These are phyloP conservation scores for Hirudinaria manillensis DNA, from an alignment of 2,888 invertebrate species.

Conservation along the genomic window DNA sequence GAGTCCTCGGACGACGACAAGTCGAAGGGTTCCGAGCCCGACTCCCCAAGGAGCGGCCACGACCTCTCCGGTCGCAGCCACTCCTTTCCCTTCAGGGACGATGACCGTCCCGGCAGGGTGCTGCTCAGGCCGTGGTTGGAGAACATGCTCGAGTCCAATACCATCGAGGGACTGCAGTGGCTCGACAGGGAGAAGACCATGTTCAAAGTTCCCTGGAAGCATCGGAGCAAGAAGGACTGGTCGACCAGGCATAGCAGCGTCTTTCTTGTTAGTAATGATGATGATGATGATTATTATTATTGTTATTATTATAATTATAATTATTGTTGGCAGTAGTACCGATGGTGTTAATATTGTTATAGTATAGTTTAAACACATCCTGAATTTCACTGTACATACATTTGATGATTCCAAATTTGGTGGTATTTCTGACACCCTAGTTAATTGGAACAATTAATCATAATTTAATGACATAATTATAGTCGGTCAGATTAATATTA, in stretches of 20 bases:
- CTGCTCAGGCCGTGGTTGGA: constrained; percentile 49
- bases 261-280: constrained; percentile 29
- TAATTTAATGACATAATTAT: too few species aligned
- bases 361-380: too few species aligned
- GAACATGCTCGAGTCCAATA: constrained; percentile 43
- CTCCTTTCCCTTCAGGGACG: constrained; percentile 4
- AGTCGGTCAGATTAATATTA: too few species aligned
- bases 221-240: constrained; percentile 49
- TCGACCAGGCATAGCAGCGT: constrained; percentile 45
- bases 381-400: too few species aligned
- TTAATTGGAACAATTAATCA: too few species aligned
- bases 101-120: constrained; percentile 38
- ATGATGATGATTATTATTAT: too few species aligned
- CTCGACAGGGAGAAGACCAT: constrained; percentile 42
- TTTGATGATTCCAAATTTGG: too few species aligned
- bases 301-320: background rate
- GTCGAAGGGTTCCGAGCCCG: background rate
- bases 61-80: background rate
- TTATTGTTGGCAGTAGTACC: background rate
- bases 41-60: background rate
- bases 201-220: constrained; percentile 51
- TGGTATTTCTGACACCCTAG: background rate
- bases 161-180: constrained; percentile 47
- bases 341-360: background rate
- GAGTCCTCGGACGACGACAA: background rate